Conservation (phyloP, 2,797 vertebrate genomes). For the Aratinga solstitialis region DNA sequence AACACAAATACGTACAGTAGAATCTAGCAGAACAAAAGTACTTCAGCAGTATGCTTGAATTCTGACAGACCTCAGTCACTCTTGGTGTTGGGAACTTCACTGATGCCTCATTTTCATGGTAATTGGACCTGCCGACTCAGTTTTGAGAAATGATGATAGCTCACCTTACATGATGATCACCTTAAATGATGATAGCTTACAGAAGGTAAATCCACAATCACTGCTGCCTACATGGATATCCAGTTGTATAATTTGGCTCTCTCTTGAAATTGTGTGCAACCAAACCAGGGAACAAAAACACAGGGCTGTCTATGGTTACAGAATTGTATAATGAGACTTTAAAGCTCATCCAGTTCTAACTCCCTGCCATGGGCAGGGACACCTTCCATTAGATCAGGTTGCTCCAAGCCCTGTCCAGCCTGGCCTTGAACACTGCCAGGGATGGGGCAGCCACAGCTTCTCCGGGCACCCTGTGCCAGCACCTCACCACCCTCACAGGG, state of each 20-base stretch:
- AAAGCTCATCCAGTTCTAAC: neutral
- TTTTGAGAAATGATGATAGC: neutral
- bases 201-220: accelerated
- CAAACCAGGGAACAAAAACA: neutral
- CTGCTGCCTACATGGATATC: neutral
- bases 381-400: neutral
- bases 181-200: neutral
- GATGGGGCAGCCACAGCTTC: neutral
- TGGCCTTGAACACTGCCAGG: neutral
- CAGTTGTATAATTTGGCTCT: neutral
- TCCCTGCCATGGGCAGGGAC: neutral
- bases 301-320: neutral
- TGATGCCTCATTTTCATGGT: neutral
- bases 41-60: neutral
- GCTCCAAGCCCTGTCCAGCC: neutral
- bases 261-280: neutral
- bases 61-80: neutral
- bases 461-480: neutral
- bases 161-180: neutral
- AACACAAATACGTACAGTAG: neutral
- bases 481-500: neutral
- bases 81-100: neutral
- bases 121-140: neutral
- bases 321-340: neutral
- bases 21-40: neutral